phyloP scores from a whole-genome alignment of 2,797 vertebrate genomes.

The Ctenopoma kingsleyae region DNA sequence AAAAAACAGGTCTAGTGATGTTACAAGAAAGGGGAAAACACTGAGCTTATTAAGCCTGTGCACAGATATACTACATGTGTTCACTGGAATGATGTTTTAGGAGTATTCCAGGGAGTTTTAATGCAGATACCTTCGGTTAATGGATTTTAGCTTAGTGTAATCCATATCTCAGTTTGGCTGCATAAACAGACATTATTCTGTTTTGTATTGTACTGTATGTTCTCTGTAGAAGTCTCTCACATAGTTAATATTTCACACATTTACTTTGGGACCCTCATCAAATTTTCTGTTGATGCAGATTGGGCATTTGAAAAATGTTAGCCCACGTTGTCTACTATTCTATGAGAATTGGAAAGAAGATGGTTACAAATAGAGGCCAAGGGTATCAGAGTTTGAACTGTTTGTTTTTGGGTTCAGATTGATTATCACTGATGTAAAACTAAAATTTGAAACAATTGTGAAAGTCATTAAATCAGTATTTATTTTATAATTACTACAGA shows the following conservation, averaged over 20 bases:
- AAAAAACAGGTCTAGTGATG: not conserved
- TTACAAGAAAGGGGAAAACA: not conserved
- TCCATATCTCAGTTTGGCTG: conserved; percentile 1
- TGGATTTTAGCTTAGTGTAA: conserved; percentile 7
- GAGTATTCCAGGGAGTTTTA: not conserved
- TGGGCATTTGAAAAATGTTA: not conserved
- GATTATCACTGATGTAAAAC: conserved; percentile 5
- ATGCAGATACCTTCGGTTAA: not conserved
- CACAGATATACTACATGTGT: not conserved
- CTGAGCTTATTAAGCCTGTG: not conserved
- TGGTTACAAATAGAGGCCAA: not conserved
- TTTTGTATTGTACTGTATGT: not conserved
- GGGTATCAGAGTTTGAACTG: conserved; percentile 8
- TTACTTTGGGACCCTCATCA: conserved; percentile 4
- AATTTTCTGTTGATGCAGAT: conserved; percentile 19
- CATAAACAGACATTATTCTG: not conserved
- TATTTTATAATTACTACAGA: conserved; percentile 7
- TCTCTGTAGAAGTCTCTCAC: not conserved
- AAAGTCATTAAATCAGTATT: not conserved
- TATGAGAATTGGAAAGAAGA: not conserved
- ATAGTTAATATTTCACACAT: not conserved
- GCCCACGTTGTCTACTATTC: not conserved
- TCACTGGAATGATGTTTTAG: not conserved
- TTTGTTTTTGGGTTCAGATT: conserved; percentile 27
- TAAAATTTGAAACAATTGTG: not conserved